Base-by-base conservation (phyloP, 2,888 invertebrate species). In the Bellardia pandia region DNA sequence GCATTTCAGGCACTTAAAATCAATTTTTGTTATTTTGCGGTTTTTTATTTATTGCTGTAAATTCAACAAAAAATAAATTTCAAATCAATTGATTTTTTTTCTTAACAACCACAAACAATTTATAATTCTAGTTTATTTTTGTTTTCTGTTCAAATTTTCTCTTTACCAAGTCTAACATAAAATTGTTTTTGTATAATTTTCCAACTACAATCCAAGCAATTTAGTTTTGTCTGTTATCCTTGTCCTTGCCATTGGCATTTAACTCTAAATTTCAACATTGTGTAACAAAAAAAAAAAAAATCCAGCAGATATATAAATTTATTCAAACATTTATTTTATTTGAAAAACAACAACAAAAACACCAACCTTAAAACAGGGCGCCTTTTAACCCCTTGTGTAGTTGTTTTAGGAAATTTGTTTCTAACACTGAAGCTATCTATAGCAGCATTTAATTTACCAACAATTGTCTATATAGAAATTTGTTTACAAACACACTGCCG, bases 201-300 rank as follows among this genome's bases (percentile, higher is more conserved):
- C 66, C 58, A 58, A 75, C 37, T 75, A 58, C 66, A 45, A 81
- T 75, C n/a, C 58, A 74, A 75, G 69, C 69, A 83, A 74, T 74
- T 76, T 83, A 71, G 14, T 62, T 69, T 53, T 76, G 82, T 83
- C 76, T 77, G 62, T 42, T 80, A 81, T 88, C 86, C 86, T 88
- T 88, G 84, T 88, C 86, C 86, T 88, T 88, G 86, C 86, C 84
- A 78, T 88, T 86, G 88, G 86, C 86, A 80, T 81, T 86, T 68
- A 69, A 69, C 30, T 64, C 72, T 16, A 11, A 13, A n/a, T 37
- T 71, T 60, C 48, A 14, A 42, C 53, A 62, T 68, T 60, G 30
- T 74, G 56, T 48, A 51, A 37, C 45, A 45, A 5, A 7, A 45
- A 45, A 45, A 45, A 74, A 7, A 16, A 71, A 82, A 58, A 82